Evolutionary conservation across 2,888 invertebrate genomes (phyloP).

Genomic region (Scotopteryx bipunctaria): DNA sequence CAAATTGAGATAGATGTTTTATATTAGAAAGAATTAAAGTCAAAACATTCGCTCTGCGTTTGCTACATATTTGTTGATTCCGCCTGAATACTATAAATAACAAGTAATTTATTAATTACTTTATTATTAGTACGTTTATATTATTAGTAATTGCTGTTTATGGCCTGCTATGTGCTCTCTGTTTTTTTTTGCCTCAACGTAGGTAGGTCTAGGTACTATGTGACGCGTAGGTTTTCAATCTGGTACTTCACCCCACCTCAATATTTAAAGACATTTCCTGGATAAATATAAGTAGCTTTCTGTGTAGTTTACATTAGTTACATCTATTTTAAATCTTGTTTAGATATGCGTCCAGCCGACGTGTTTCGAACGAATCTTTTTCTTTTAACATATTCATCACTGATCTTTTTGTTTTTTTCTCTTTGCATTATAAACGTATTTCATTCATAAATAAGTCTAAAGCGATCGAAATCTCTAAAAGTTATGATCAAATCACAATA

Average conservation of each 20-base stretch:
- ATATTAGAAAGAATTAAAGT: too few relatives aligned
- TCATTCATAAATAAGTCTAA: too few relatives aligned
- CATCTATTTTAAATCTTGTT: slow-evolving; percentile 65
- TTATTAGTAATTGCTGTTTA: not conserved
- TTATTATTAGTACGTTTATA: too few relatives aligned
- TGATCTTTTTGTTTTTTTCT: slow-evolving; percentile 16
- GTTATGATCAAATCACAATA: too few relatives aligned
- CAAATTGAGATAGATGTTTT: too few relatives aligned
- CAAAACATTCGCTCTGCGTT: too few relatives aligned
- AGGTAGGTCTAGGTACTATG: too few relatives aligned
- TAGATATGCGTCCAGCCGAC: slow-evolving; percentile 58
- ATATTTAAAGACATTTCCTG: slow-evolving; percentile 12
- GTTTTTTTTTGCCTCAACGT: not conserved
- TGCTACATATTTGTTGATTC: too few relatives aligned
- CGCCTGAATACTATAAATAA: too few relatives aligned
- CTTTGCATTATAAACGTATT: too few relatives aligned
- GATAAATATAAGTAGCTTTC: slow-evolving; percentile 13
- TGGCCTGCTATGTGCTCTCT: not conserved
- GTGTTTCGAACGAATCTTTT: slow-evolving; percentile 37
- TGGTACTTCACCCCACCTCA: slow-evolving; percentile 6
- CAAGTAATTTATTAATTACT: too few relatives aligned
- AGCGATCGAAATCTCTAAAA: too few relatives aligned
- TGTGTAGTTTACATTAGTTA: slow-evolving; percentile 45
- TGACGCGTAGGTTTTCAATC: slow-evolving; percentile 2
- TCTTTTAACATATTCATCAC: slow-evolving; percentile 33